Percentiles rank a stretch among this genome's conserved stretches.
phyloP scores from a whole-genome alignment of 2,113 vertebrate genomes.

The Suricata suricatta region DNA sequence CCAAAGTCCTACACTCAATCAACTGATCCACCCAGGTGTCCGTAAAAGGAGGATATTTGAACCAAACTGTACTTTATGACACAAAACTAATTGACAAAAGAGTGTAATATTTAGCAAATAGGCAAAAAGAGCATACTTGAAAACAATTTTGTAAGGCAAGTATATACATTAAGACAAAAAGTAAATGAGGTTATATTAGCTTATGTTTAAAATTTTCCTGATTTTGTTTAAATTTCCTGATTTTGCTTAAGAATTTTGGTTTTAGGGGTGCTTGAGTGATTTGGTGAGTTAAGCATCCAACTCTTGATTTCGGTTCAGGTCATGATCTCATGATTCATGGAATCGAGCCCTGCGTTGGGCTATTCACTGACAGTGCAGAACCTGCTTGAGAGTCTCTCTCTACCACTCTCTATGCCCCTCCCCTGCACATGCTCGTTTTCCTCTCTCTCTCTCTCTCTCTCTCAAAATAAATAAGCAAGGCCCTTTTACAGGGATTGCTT shows the following conservation, averaged over 20 bases:
- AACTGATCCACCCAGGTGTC: too few relatives aligned
- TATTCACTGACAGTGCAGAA: too few relatives aligned
- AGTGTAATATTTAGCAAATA: neutral
- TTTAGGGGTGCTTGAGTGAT: too few relatives aligned
- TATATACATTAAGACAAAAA: conserved; percentile 8
- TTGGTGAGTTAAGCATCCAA: too few relatives aligned
- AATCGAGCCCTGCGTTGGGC: too few relatives aligned
- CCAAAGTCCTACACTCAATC: too few relatives aligned
- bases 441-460: too few relatives aligned
- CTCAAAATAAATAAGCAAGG: neutral
- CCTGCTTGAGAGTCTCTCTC: too few relatives aligned
- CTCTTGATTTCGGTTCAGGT: too few relatives aligned
- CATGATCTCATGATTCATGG: too few relatives aligned
- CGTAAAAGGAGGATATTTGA: neutral
- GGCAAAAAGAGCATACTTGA: neutral
- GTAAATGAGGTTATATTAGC: neutral
- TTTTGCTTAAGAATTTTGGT: neutral
- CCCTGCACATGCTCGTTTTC: too few relatives aligned
- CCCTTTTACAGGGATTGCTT: neutral
- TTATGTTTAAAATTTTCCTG: conserved; percentile 12
- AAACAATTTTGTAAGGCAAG: conserved; percentile 17
- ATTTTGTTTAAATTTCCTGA: neutral
- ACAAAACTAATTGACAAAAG: conserved; percentile 9
- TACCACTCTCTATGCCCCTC: too few relatives aligned
- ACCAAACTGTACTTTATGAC: neutral